Percentiles rank a stretch among this genome's conserved stretches.
Evolutionary conservation across 2,113 vertebrate genomes (phyloP).

Genomic region (rat (Rattus norvegicus)): GRCr8 NC_086020.1:221330501-221331000

Average conservation of each 20-base stretch:
- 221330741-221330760: background rate
- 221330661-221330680: background rate
- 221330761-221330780: background rate
- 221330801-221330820: background rate
- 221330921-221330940: background rate
- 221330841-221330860: background rate
- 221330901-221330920: background rate
- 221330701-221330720: background rate
- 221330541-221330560: background rate
- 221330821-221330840: background rate
- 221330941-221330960: background rate
- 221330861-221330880: background rate
- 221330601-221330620: background rate
- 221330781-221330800: background rate
- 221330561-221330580: background rate
- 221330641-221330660: background rate
- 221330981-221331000: background rate
- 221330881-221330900: background rate
- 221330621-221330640: background rate
- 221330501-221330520: background rate
- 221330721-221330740: background rate
- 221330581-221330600: background rate
- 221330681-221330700: background rate
- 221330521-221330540: background rate
- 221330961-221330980: background rate